Evolutionary conservation across 2,113 vertebrate species (phyloP).

Genomic region (Copsychus sechellarum): DNA sequence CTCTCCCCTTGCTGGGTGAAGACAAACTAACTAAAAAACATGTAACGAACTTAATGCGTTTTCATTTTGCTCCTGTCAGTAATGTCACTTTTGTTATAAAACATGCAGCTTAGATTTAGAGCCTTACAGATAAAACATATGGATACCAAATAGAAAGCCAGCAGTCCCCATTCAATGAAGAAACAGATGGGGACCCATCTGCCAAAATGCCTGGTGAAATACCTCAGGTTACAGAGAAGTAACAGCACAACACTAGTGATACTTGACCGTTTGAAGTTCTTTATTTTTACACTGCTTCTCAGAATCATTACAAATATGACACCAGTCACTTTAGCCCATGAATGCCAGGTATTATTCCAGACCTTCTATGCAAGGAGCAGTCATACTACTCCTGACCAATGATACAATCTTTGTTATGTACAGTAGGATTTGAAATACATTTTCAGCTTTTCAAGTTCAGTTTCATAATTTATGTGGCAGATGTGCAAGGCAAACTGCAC

Average conservation of each 20-base stretch:
- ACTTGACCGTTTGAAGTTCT: neutral
- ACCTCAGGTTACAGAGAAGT: slow-evolving; percentile 41
- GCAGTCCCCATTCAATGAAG: neutral
- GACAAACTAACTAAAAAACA: neutral
- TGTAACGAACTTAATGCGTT: neutral
- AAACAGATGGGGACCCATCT: slow-evolving; percentile 61
- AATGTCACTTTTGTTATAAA: slow-evolving; percentile 55
- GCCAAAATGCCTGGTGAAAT: slow-evolving; percentile 57
- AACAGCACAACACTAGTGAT: slow-evolving; percentile 1
- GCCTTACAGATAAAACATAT: slow-evolving; percentile 57
- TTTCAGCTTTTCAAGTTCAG: slow-evolving; percentile 69
- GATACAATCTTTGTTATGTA: neutral
- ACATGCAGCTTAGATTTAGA: slow-evolving; percentile 30
- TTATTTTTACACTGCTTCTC: neutral
- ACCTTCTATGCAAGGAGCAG: neutral
- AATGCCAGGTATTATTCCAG: neutral
- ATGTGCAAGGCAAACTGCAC: slow-evolving; percentile 74
- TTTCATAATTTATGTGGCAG: slow-evolving; percentile 74
- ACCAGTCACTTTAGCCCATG: neutral
- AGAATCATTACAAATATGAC: neutral
- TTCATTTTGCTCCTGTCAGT: slow-evolving; percentile 56
- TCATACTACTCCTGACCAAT: neutral
- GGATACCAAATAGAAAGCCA: slow-evolving; percentile 45
- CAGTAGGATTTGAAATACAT: slow-evolving; percentile 41
- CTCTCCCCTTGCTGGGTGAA: neutral